phyloP scores from a whole-genome alignment of 2,797 vertebrate species.

The Bradypus variegatus region DNA sequence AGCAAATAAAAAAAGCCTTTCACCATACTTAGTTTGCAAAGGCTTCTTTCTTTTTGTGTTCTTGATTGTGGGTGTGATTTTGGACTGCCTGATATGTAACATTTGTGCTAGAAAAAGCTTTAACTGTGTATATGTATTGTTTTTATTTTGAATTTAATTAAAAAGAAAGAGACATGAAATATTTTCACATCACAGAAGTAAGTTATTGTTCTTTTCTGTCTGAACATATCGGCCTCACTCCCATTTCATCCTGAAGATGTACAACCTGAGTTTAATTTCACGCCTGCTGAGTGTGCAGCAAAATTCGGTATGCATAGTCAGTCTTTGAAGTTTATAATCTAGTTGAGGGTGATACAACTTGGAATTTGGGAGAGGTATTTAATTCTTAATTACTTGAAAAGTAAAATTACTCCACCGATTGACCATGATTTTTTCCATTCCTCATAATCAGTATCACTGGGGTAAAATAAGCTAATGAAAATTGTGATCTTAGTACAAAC shows the following conservation, averaged over 20 bases:
- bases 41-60: background rate
- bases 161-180: background rate
- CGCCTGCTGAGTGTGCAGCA: background rate
- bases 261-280: background rate
- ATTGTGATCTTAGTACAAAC: too few relatives aligned
- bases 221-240: background rate
- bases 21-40: background rate
- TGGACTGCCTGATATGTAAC: background rate
- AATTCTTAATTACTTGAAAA: conserved; percentile 10
- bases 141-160: conserved; percentile 10
- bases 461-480: too few relatives aligned
- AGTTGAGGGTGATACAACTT: background rate
- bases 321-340: background rate
- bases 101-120: background rate
- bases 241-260: background rate
- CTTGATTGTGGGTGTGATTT: background rate
- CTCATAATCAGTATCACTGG: background rate
- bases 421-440: background rate
- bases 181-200: background rate
- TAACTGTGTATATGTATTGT: background rate
- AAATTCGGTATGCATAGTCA: background rate
- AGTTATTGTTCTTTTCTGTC: background rate
- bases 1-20: background rate
- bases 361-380: background rate
- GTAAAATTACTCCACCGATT: background rate